These are phyloP conservation scores for Procavia capensis DNA, from an alignment of 2,113 vertebrate genomes.

Conservation along the genomic window DNA sequence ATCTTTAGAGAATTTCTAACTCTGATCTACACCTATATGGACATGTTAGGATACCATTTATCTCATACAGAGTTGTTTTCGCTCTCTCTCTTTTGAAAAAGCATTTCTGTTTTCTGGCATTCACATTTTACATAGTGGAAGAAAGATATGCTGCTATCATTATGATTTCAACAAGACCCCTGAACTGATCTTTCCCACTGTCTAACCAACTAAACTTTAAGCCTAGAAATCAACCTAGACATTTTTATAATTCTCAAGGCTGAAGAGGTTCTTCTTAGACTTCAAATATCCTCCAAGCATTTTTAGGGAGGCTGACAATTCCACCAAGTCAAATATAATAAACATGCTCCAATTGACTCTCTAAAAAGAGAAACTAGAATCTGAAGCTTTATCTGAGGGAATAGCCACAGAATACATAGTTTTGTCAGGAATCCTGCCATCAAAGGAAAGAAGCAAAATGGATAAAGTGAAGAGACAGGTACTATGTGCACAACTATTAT, in stretches of 20 bases:
- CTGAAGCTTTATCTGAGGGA: not conserved
- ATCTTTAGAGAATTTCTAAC: not conserved
- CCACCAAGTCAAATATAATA: not conserved
- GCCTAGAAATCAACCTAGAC: not conserved
- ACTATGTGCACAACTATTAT: conserved; percentile 53
- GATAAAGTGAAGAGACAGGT: conserved; percentile 17
- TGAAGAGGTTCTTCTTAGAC: rapidly evolving
- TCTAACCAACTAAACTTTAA: not conserved
- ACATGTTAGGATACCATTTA: not conserved
- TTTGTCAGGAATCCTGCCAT: not conserved
- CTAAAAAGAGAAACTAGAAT: conserved; percentile 35
- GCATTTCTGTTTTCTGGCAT: rapidly evolving
- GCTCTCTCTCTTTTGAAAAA: not conserved
- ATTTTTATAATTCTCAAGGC: not conserved
- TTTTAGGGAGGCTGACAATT: not conserved
- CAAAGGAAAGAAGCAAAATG: not conserved
- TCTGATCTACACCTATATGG: rapidly evolving
- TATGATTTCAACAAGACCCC: conserved; percentile 1
- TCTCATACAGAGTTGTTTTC: not conserved
- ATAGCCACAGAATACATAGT: not conserved
- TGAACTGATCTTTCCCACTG: not conserved
- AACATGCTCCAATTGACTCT: not conserved
- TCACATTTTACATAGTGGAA: not conserved
- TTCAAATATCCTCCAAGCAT: not conserved
- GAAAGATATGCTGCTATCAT: not conserved